Conservation (phyloP, 2,113 vertebrate genomes). For the Psilopogon haemacephalus region DNA sequence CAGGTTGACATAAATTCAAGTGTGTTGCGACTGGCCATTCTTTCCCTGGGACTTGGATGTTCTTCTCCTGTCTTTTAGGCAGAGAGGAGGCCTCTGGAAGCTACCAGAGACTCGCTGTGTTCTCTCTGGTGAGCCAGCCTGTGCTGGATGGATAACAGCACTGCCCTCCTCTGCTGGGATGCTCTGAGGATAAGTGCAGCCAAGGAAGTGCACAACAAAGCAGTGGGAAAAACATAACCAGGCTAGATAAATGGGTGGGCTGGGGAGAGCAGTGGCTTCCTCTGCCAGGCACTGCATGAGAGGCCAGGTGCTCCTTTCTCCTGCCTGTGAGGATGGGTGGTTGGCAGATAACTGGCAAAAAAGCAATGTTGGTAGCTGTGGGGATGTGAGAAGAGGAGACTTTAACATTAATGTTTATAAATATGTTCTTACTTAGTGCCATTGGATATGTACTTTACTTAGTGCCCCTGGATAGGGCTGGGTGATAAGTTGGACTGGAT, state of each 20-base stretch:
- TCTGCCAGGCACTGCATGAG: not conserved
- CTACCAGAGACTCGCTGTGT: not conserved
- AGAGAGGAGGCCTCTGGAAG: not conserved
- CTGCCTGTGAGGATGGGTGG: not conserved
- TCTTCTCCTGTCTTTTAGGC: not conserved
- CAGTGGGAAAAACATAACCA: not conserved
- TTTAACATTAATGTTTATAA: no score
- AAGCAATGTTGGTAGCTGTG: not conserved
- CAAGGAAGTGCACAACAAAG: not conserved
- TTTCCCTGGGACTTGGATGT: not conserved
- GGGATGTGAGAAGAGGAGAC: not conserved
- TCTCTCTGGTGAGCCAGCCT: not conserved
- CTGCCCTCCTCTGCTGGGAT: not conserved
- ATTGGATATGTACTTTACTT: no score
- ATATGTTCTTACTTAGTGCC: no score
- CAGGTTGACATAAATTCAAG: conserved; percentile 35
- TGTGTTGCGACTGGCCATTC: not conserved
- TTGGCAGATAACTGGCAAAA: not conserved
- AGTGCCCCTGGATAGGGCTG: no score
- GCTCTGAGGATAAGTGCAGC: not conserved
- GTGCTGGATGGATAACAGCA: fast-evolving
- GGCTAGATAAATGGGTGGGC: not conserved
- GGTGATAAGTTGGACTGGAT: no score
- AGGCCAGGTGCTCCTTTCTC: not conserved
- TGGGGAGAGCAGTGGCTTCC: not conserved